Evolutionary conservation across 37 sponge, comb jelly and placozoan species (phyloP).

Genomic region (Bolinopsis microptera): DNA sequence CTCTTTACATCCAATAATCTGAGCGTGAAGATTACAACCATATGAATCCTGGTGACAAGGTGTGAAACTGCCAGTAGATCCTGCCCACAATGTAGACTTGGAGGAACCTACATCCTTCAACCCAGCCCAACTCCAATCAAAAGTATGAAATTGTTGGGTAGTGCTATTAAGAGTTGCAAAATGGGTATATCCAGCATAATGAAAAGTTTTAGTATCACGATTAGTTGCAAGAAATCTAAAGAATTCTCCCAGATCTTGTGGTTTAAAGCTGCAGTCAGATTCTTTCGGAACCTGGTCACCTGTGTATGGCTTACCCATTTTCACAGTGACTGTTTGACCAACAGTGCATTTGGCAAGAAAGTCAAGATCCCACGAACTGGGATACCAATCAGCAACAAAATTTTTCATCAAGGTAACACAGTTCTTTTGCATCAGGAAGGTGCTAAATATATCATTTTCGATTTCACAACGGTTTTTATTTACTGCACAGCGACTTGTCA

Average conservation of each 20-base stretch:
- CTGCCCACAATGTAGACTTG: slow-evolving; percentile 85
- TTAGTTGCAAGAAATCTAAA: not conserved
- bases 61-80: slow-evolving; percentile 84
- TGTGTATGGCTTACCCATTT: not conserved
- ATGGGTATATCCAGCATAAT: slow-evolving; percentile 26
- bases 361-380: not conserved
- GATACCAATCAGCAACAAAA: not conserved
- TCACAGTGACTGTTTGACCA: slow-evolving; percentile 6
- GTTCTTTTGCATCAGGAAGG: not conserved
- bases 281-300: slow-evolving; percentile 4
- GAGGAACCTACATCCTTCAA: slow-evolving; percentile 71
- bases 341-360: not conserved
- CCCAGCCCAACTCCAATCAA: slow-evolving; percentile 84
- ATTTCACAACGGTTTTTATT: not conserved
- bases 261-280: not conserved
- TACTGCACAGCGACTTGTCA: too few species aligned
- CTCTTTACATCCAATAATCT: slow-evolving; percentile 81
- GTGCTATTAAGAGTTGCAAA: not conserved
- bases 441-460: not conserved
- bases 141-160: not conserved
- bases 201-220: not conserved
- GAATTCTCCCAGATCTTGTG: not conserved
- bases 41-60: slow-evolving; percentile 98
- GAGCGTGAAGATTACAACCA: slow-evolving; percentile 90
- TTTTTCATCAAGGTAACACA: not conserved